phyloP scores from a whole-genome alignment of 2,888 invertebrate species.

The Amphiduros pacificus region DNA sequence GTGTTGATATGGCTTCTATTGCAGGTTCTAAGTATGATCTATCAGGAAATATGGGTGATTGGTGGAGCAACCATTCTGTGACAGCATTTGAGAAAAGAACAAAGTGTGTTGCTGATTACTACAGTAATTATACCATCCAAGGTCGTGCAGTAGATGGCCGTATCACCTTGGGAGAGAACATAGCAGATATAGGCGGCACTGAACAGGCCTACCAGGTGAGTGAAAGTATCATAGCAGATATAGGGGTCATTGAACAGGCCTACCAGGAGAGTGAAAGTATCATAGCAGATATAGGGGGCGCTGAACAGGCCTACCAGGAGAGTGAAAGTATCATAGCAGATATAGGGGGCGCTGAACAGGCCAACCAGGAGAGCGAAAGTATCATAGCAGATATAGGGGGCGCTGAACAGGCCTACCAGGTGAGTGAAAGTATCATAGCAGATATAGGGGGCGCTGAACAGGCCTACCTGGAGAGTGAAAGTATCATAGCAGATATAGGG shows the following conservation, averaged over 20 bases:
- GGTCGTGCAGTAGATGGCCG: background rate
- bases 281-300: too few species aligned
- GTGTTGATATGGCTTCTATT: background rate
- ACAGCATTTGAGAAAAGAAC: constrained; percentile 14
- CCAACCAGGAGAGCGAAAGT: too few species aligned
- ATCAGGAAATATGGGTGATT: background rate
- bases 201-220: background rate
- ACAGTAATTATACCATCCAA: background rate
- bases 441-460: too few species aligned
- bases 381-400: background rate
- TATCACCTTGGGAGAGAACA: background rate
- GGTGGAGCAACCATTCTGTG: constrained; percentile 15
- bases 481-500: too few species aligned
- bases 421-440: too few species aligned
- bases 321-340: too few species aligned
- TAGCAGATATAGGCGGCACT: background rate
- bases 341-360: too few species aligned
- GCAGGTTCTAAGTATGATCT: constrained; percentile 13
- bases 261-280: too few species aligned
- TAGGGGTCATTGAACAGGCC: too few species aligned
- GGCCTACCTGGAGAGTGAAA: too few species aligned
- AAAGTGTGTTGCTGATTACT: constrained; percentile 3
- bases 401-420: background rate
- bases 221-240: too few species aligned
- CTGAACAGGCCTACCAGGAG: too few species aligned